Evolutionary conservation across 1,140 invertebrate species (phyloP).

Genomic region (Pseudomyrmex gracilis): DNA sequence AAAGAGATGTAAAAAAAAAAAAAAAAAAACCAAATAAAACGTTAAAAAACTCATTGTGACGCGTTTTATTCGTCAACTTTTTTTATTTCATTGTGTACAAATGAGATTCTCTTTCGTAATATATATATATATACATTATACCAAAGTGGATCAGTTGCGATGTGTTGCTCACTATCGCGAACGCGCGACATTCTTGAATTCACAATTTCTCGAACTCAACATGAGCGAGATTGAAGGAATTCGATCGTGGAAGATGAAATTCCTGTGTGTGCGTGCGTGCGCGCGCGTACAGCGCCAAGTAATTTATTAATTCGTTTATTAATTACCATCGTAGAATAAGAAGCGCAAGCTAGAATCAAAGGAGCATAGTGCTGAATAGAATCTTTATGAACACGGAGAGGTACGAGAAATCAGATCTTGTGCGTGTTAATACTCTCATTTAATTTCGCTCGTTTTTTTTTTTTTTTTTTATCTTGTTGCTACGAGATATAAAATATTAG

Average conservation of each 20-base stretch:
- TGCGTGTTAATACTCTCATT: constrained; percentile 39
- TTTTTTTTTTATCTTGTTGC: not conserved
- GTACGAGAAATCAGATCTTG: constrained; percentile 63
- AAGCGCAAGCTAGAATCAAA: constrained; percentile 64
- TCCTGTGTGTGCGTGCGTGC: not conserved
- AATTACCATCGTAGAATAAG: constrained; percentile 63
- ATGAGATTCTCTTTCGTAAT: too few species aligned
- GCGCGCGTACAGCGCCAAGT: constrained; percentile 25
- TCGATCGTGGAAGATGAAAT: constrained; percentile 11
- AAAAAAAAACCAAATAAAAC: too few species aligned
- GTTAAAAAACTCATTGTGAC: too few species aligned
- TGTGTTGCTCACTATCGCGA: too few species aligned
- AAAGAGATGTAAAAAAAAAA: too few species aligned
- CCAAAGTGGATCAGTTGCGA: too few species aligned
- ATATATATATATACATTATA: too few species aligned
- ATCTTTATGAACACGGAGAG: constrained; percentile 67
- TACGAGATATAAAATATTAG: not conserved
- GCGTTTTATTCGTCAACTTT: too few species aligned
- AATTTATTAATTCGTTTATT: constrained; percentile 69
- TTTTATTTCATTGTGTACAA: too few species aligned
- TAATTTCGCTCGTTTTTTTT: constrained; percentile 25
- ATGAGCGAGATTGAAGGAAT: too few species aligned
- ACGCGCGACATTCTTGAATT: not conserved
- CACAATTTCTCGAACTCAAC: not conserved
- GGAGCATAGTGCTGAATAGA: constrained; percentile 62